Base-by-base conservation (phyloP, 2,888 invertebrate species). In the Drosophila nr. perissopoda region DNA sequence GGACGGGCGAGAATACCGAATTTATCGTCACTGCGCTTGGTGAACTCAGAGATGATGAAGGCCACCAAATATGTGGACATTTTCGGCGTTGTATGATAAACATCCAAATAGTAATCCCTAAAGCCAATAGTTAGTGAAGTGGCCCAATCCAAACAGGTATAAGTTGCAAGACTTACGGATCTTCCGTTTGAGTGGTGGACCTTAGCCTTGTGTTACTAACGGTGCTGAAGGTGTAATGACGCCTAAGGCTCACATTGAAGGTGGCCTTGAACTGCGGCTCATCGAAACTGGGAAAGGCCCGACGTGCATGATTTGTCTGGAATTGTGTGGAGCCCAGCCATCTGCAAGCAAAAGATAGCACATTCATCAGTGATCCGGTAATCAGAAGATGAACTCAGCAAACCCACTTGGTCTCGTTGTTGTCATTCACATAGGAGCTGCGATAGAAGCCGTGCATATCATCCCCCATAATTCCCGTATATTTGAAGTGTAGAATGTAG, bases 31-130 rank as follows among this genome's bases (percentile, higher is more conserved):
- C 25, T 33, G 81, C 83, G 21, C 79, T 93, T 84, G 16, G 73
- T 87, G 77, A 95, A 95, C 80, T 94, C 94, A 1, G 95, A 95
- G 0, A 98, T 95, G 4, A 97, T 94, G 90, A 97, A 97, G 0
- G 98, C 98, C 25, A 97, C 93, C 4, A 97, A 93, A 86, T 98
- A 98, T 0, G 97, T 94, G 0, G 97, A 96, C 97, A 97, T 97
- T 16, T 93, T 92, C 0, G 94, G 93, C 0, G 95, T 95, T 42
- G 73, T 79, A 1, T 34, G 94, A 34, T 82, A 93, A 18, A 81
- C 75, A 78, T 91, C 92, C 27, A 71, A 66, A 11, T 58, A 78
- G 65, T 91, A 90, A 2, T 82, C 65, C 0, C 86, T 87, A 33
- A 25, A 67, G 16, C 7, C 8, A 1, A 4, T 8, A 7, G 2